Base-by-base conservation (phyloP, 1,140 invertebrate genomes). In the Scaptomyza pallida region DNA sequence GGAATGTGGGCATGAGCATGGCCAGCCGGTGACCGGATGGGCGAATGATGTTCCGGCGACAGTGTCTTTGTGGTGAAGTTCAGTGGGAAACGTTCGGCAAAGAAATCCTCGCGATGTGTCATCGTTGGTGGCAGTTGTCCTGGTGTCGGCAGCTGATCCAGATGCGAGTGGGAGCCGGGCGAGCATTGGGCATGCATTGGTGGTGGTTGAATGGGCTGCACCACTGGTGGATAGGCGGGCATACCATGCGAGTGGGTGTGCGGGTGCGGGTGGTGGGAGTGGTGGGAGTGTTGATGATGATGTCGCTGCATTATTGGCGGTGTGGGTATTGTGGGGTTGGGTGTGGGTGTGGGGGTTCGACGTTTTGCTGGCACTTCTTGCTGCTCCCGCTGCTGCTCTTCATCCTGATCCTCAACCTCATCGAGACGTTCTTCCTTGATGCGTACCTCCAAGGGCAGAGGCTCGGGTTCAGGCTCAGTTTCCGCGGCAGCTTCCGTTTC, bases 1-100 rank as follows among this genome's bases (percentile, higher is more conserved):
- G 88, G 88, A 63, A 91, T 83, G 62, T 90, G 80, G 60, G 64
- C 2, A 51, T 56, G 6, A 16, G 54, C 52, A 56, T 79, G 9
- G 60, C 62, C 67, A 0, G 80, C 80, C 6, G 94, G 93, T 75
- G 94, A 94, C 75, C 94, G 94, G n/a, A 94, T 94, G 55, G 94
- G 94, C 33, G 95, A 95, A 10, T 91, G 78, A 26, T 89, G 85
- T 12, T 91, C 90, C 2, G 90, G 90, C 2, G 89, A 91, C 3
- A 80, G 64, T 3, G 73, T 90, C 65, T 73, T 91, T 45, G 44
- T 70, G 48, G 68, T 76, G 10, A 89, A 91, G 19, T 91, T 91
- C 0, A 91, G 50, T 3, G 90, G 88, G 21, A 89, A 90, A 0
- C 90, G 81, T 47, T 91, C 90, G 17, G 92, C 93, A 81, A 92